Percentiles rank a stretch among this genome's conserved stretches.
phyloP scores from a whole-genome alignment of 2,888 invertebrate species.

The Drosophila formosana region DNA sequence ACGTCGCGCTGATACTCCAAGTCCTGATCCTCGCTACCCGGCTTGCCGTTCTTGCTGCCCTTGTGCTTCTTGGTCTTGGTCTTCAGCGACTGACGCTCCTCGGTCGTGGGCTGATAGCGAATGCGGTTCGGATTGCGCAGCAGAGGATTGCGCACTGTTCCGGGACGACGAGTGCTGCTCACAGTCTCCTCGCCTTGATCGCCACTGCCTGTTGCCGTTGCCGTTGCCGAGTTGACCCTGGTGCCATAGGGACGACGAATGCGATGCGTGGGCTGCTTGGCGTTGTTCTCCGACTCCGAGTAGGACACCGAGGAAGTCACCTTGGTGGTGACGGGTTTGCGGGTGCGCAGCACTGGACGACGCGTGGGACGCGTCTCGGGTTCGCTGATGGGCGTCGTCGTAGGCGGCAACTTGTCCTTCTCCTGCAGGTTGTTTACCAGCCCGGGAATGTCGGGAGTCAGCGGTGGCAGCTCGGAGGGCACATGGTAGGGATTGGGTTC shows the following conservation, averaged over 20 bases:
- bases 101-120: constrained; percentile 84
- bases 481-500: constrained; percentile 86
- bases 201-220: constrained; percentile 43
- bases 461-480: constrained; percentile 87
- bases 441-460: constrained; percentile 87
- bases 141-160: constrained; percentile 77
- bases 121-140: constrained; percentile 84
- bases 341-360: constrained; percentile 86
- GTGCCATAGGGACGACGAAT: constrained; percentile 85
- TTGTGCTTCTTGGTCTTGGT: constrained; percentile 77
- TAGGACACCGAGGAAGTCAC: constrained; percentile 83
- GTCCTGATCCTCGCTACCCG: constrained; percentile 76
- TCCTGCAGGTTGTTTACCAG: constrained; percentile 88
- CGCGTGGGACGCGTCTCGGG: constrained; percentile 85
- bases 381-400: constrained; percentile 78
- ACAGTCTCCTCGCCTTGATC: constrained; percentile 45
- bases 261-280: constrained; percentile 82
- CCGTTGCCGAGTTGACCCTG: constrained; percentile 57
- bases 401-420: constrained; percentile 77
- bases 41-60: constrained; percentile 69
- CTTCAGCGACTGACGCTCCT: constrained; percentile 83
- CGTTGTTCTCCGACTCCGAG: constrained; percentile 78
- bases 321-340: constrained; percentile 85
- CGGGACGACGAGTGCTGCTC: constrained; percentile 72
- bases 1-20: constrained; percentile 88